Base-by-base conservation (phyloP, 2,888 invertebrate species). In the Meliscaeva auricollis region DNA sequence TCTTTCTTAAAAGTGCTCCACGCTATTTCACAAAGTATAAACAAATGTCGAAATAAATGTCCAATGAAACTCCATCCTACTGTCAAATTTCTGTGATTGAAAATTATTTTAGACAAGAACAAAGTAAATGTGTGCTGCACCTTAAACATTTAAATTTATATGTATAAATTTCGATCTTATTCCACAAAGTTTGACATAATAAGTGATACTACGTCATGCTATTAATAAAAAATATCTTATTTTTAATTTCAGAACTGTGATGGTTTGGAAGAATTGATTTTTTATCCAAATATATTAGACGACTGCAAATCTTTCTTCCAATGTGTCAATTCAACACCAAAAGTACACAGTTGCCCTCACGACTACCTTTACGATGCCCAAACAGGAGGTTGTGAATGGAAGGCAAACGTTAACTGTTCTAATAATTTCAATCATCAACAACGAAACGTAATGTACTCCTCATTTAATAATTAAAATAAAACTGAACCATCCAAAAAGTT, bases 221-320 rank as follows among this genome's bases (percentile, higher is more conserved):
- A n/a, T n/a, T n/a, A n/a, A n/a, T n/a, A n/a, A n/a, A n/a, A n/a
- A n/a, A n/a, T n/a, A n/a, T n/a, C n/a, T 44, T 5, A 30, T 0
- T 44, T 62, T 26, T 15, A 22, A 26, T 41, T 62, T 44, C 26
- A 89, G 88, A 88, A 84, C 6, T 89, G 89, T 46, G 4, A 3
- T 1, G 88, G 88, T 1, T 78, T 89, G 7, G 66, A 52, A 22
- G 82, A 87, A 20, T 60, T 76, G 2, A 15, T 85, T 0, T 84
- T 88, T 26, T 89, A 89, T 75, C 88, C 89, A n/a, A 88, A 88
- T n/a, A 13, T 78, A 0, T 20, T 64, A 15, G 89, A 89, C 30
- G 87, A 80, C 8, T 89, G 89, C 50, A 88, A 85, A n/a, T 89
- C 89, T 0, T 89, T 89, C 76, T 89, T 89, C 56, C 87, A 89